Base-by-base conservation (phyloP, 2,113 vertebrate genomes). In the Tetrax tetrax region DNA sequence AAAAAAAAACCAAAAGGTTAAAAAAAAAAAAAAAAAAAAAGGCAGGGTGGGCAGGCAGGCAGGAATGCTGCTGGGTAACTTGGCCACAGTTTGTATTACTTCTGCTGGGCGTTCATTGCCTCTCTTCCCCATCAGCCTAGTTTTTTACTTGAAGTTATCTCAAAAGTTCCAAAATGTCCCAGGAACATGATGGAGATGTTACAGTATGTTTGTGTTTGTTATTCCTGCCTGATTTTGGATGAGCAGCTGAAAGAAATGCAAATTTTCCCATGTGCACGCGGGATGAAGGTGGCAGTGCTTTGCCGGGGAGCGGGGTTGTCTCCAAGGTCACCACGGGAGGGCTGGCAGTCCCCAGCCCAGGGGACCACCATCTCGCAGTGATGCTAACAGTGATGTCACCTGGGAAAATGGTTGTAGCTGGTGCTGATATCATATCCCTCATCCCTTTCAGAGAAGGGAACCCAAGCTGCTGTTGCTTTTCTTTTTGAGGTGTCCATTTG, bases 251-350 rank as follows among this genome's bases (percentile, higher is more conserved):
- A 48, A 48, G 53, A 47, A 65, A 43, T 27, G 23, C 6, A 28
- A 10, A 12, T n/a, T 51, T 33, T 72, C 10, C 64, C 1, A 0
- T 8, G 29, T 22, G 31, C 1, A 1, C 27, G 27, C 0, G 0
- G 22, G 35, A 35, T 21, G 45, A 68, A 68, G 53, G 75, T 38
- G 27, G 37, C 53, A 22, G 57, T 1, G 3, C 28, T 53, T 35
- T 35, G 65, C 61, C 35, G 53, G 17, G 50, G 24, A 66, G 53
- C 38, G 10, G 29, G 53, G 47, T 28, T 41, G 24, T 31, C 28
- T 6, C 51, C 0, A 10, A 59, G 18, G 51, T 15, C 51, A 48
- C 38, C 2, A 2, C 0, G 14, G n/a, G 24, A 27, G 27, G 28
- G n/a, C 38, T 72, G 76, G n/a, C 47, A 1, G 15, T 12, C 41